A percentile compares a stretch with the other conserved stretches of the same genome.
Evolutionary conservation across 2,888 invertebrate genomes (phyloP).

Genomic region (Troides aeacus): DNA sequence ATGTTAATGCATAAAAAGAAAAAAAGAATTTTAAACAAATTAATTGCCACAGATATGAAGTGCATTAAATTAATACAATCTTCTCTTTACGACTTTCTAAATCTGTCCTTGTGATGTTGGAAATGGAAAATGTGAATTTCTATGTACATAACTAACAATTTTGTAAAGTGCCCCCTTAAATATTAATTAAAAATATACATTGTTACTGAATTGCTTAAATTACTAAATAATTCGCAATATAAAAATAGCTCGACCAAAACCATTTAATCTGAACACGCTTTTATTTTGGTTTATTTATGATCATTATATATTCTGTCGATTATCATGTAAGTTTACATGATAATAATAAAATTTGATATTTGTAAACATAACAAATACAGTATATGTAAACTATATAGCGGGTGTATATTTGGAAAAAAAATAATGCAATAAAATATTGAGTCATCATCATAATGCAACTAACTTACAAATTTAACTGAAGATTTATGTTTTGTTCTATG

Average conservation of each 20-base stretch:
- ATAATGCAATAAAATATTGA: background rate
- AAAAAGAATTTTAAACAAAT: no score
- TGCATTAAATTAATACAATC: no score
- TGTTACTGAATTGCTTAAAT: slow-evolving; percentile 7
- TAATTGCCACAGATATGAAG: no score
- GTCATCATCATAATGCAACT: background rate
- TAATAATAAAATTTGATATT: background rate
- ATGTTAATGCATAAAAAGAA: no score
- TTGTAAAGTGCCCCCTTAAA: background rate
- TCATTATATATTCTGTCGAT: background rate
- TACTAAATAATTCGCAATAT: background rate
- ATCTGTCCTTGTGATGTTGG: background rate
- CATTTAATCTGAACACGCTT: background rate
- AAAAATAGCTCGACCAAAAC: background rate
- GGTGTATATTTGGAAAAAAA: background rate
- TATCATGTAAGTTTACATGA: background rate
- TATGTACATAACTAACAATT: background rate
- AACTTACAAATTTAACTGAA: background rate
- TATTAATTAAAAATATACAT: slow-evolving; percentile 5
- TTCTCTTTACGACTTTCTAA: no score
- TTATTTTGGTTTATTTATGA: background rate
- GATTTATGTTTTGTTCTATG: background rate
- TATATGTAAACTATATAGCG: background rate
- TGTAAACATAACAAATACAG: background rate
- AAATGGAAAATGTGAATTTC: background rate